Conservation (phyloP, 2,888 invertebrate genomes). For the Tanytarsus gracilentus region DNA sequence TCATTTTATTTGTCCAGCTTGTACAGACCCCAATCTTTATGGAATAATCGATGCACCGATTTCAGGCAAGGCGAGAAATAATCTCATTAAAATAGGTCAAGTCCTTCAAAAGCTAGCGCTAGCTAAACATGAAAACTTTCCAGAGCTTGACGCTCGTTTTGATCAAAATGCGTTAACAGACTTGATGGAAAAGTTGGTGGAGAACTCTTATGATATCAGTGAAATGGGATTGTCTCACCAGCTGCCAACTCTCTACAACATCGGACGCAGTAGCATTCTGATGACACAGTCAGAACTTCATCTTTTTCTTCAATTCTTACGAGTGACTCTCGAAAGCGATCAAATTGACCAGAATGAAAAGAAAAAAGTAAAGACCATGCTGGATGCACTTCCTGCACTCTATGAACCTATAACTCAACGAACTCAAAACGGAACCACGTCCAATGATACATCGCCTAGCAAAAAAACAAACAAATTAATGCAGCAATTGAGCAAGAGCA, state of each 20-base stretch:
- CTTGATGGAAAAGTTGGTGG: constrained; percentile 59
- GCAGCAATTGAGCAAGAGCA: constrained; percentile 37
- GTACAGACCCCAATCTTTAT: constrained; percentile 91
- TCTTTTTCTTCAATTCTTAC: constrained; percentile 50
- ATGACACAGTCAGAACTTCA: constrained; percentile 59
- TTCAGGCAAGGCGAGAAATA: constrained; percentile 82
- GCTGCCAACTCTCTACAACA: constrained; percentile 46
- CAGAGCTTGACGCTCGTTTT: constrained; percentile 71
- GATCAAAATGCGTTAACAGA: constrained; percentile 71
- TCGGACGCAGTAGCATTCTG: constrained; percentile 55
- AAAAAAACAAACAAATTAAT: constrained; percentile 15
- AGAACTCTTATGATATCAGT: constrained; percentile 42
- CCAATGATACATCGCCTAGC: constrained; percentile 15
- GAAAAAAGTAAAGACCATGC: constrained; percentile 44
- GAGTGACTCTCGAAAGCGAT: constrained; percentile 42
- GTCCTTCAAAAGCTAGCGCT: constrained; percentile 86
- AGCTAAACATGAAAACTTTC: constrained; percentile 67
- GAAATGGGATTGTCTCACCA: constrained; percentile 38
- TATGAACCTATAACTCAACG: background rate
- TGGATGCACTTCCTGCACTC: constrained; percentile 42
- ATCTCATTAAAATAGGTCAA: constrained; percentile 82
- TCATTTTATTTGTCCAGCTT: constrained; percentile 90
- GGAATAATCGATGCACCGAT: constrained; percentile 90
- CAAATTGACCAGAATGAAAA: constrained; percentile 41
- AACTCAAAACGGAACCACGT: background rate